Base-by-base conservation (phyloP, 2,888 invertebrate species). In the Pollenia griseotomentosa region DNA sequence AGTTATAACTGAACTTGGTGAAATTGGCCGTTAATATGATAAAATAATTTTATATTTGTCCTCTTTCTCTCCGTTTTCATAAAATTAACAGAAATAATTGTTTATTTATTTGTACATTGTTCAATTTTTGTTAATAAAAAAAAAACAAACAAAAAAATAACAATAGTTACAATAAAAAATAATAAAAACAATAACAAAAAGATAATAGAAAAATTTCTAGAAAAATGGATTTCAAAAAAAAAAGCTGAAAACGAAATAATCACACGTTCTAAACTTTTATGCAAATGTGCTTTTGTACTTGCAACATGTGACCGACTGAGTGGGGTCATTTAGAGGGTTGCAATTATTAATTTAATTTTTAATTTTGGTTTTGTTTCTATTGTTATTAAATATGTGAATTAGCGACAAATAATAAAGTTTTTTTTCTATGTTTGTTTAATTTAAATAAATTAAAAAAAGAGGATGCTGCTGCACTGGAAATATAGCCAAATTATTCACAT, bases 191-290 rank as follows among this genome's bases (percentile, higher is more conserved):
- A 55, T 46, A 44, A 23, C 11, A 57, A 71, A 44, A 57, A 16
- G 57, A 59, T 48, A 46, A 59, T 33, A 10, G 59, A 59, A 11
- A 40, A n/a, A 53, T 33, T 59, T 33, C 33, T 33, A 6, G 59
- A 14, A 33, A 59, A 59, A 59, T 33, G 12, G 12, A 23, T 23
- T 23, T 4, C 16, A n/a, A 6, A 16, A 40, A 65, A 44, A 44
- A 40, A 40, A n/a, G 16, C 33, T 33, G 6, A 59, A 46, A 46
- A 23, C 4, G 4, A 19, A 55, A 71, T 73, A 57, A 73, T 73
- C 71, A 73, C 71, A 73, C 57, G 71, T 46, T 73, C 7, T 4
- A 19, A 19, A 23, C 44, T 57, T 73, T 44, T 73, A 57, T 55
- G 55, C 53, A 55, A 71, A 71, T 55, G 42, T 42, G 42, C 10